Evolutionary conservation across 1,140 invertebrate species (phyloP), one percentile per base, ranked within the genome.

Genomic region (Sitodiplosis mosellana): DNA sequence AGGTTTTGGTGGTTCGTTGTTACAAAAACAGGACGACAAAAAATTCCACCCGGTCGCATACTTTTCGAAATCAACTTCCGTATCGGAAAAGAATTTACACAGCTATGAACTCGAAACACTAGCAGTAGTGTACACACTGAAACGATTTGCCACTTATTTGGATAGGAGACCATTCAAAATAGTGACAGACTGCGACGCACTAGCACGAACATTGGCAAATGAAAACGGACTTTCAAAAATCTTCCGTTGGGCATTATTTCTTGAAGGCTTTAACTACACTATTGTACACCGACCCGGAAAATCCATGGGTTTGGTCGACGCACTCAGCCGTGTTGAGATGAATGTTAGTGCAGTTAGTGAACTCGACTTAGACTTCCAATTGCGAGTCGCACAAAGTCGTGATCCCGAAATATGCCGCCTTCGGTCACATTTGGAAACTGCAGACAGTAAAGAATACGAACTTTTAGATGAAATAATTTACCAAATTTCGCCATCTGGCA

Each of bases 71-170:
- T 54, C 56, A 34, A 61, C 70, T 10, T 55, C 53, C 15, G 52
- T 54, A 2, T 48, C 54, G 12, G 69, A 74, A 56, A 53, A 34
- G 14, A 61, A 63, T 36, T 73, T 69, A 47, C 54, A 51, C 6
- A 65, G 59, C 45, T 69, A 67, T 46, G 64, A 74, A 53, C 51
- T 69, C 44, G 69, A 75, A 57, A 62, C 62, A 21, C 52, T 75
- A 33, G 68, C 70, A 1, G 63, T 74, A 11, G 56, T 72, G 4
- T 59, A 59, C 55, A 66, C 66, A 1, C 53, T 75, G 4, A 59
- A 67, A 46, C 65, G 70, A 45, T 74, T 72, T 51, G 41, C 63
- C 49, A 51, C 61, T 14, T 76, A 71, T 55, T 52, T 76, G 21
- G 53, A 66, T 15, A 65, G 64, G 15, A 65, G 55, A 44, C 47